Percentiles rank a stretch among this genome's conserved stretches.
phyloP scores from a whole-genome alignment of 1,140 invertebrate species.

The Probaryconus sp. region DNA sequence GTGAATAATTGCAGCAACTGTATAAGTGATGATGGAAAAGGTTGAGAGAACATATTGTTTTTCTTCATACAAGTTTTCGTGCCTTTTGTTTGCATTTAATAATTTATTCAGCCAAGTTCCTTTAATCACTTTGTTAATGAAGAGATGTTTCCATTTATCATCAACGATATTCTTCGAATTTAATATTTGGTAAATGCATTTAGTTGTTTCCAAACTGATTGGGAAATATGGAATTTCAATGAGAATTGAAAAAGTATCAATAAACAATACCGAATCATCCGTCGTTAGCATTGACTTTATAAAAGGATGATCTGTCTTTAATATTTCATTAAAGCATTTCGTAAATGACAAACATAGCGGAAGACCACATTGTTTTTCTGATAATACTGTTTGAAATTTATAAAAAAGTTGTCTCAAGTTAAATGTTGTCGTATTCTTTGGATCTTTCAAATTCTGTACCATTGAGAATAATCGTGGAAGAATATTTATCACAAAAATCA shows the following conservation, averaged over 20 bases:
- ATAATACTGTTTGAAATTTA: slow-evolving; percentile 20
- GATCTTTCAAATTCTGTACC: background rate
- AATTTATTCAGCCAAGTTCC: slow-evolving; percentile 13
- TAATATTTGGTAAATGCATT: slow-evolving; percentile 67
- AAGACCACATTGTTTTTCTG: slow-evolving; percentile 8
- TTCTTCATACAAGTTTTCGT: slow-evolving; percentile 19
- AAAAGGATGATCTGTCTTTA: slow-evolving; percentile 12
- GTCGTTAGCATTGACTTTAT: background rate
- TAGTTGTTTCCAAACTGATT: slow-evolving; percentile 72
- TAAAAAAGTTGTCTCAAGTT: slow-evolving; percentile 33
- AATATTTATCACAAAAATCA: slow-evolving; percentile 9
- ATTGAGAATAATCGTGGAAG: slow-evolving; percentile 22
- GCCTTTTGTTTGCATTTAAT: slow-evolving; percentile 6
- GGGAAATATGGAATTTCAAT: slow-evolving; percentile 68
- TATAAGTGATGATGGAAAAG: slow-evolving; percentile 16
- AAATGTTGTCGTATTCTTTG: background rate
- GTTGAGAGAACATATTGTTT: slow-evolving; percentile 10
- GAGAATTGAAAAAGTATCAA: slow-evolving; percentile 63
- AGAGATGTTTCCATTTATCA: slow-evolving; percentile 63
- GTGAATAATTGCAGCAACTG: slow-evolving; percentile 33
- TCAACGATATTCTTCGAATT: slow-evolving; percentile 47
- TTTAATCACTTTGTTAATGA: slow-evolving; percentile 62
- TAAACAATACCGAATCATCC: slow-evolving; percentile 3
- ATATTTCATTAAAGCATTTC: slow-evolving; percentile 16
- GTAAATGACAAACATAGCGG: slow-evolving; percentile 34